Evolutionary conservation across 2,888 invertebrate species (phyloP).

Genomic region (Branchellion lobata): DNA sequence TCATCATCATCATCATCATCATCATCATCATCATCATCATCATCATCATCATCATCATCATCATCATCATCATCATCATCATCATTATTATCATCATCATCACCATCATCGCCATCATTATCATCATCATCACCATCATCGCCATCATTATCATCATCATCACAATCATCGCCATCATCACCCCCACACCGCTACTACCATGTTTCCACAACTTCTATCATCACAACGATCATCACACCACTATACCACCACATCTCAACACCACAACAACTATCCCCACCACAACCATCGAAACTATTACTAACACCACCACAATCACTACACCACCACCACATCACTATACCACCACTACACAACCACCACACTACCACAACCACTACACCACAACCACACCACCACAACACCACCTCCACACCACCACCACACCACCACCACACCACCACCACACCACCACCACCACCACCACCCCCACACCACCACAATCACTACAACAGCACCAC

Average conservation of each 20-base stretch:
- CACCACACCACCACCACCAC: too few species aligned
- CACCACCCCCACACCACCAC: too few species aligned
- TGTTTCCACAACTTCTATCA: too few species aligned
- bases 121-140: neutral
- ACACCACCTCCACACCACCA: neutral
- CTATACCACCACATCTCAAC: too few species aligned
- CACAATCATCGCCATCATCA: neutral
- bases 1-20: neutral
- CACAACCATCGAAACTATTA: neutral
- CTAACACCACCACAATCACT: neutral
- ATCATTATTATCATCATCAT: neutral
- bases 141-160: too few species aligned
- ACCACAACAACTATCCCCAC: neutral
- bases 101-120: neutral
- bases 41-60: conserved; percentile 21
- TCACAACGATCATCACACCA: too few species aligned
- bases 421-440: too few species aligned
- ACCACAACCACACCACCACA: neutral
- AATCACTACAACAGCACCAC: too few species aligned
- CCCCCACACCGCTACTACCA: conserved; percentile 35
- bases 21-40: conserved; percentile 16
- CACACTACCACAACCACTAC: neutral
- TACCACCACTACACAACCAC: neutral
- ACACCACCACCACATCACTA: neutral
- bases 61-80: conserved; percentile 36